Percentiles rank a stretch among this genome's conserved stretches.
Conservation (phyloP, 2,888 invertebrate genomes). For the Aleiodes leptofemur region DNA sequence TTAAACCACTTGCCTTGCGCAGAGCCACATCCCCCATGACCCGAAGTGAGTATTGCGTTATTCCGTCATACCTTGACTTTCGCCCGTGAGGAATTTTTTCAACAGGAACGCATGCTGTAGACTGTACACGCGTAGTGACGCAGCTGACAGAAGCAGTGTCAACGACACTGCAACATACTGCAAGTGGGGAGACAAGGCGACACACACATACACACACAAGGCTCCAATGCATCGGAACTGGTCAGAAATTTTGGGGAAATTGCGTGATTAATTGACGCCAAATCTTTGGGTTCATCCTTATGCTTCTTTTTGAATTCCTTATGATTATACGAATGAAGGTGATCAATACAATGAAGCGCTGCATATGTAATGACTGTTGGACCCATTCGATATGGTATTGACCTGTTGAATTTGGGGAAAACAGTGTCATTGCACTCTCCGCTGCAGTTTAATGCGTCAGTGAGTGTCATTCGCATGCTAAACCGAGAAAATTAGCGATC, state of each 20-base stretch:
- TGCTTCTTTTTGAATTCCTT: background rate
- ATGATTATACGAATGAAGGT: too few relatives aligned
- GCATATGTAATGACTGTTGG: background rate
- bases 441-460: slow-evolving; percentile 26
- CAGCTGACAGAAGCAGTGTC: slow-evolving; percentile 66
- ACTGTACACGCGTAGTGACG: slow-evolving; percentile 61
- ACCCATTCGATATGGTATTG: slow-evolving; percentile 10
- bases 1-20: slow-evolving; percentile 15
- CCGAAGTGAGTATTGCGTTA: slow-evolving; percentile 59
- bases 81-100: slow-evolving; percentile 75
- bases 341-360: background rate
- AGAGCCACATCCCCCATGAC: background rate
- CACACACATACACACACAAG: background rate
- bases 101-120: slow-evolving; percentile 73
- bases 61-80: slow-evolving; percentile 73
- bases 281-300: background rate
- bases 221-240: slow-evolving; percentile 45
- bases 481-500: slow-evolving; percentile 48
- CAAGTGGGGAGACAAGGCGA: slow-evolving; percentile 36
- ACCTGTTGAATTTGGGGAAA: slow-evolving; percentile 70
- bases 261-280: slow-evolving; percentile 39
- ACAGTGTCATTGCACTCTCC: slow-evolving; percentile 68
- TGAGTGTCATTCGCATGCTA: slow-evolving; percentile 1
- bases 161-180: slow-evolving; percentile 52
- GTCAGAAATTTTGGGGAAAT: slow-evolving; percentile 73